Base-by-base conservation (phyloP, 2,888 invertebrate genomes). In the Tubulanus polymorphus region DNA sequence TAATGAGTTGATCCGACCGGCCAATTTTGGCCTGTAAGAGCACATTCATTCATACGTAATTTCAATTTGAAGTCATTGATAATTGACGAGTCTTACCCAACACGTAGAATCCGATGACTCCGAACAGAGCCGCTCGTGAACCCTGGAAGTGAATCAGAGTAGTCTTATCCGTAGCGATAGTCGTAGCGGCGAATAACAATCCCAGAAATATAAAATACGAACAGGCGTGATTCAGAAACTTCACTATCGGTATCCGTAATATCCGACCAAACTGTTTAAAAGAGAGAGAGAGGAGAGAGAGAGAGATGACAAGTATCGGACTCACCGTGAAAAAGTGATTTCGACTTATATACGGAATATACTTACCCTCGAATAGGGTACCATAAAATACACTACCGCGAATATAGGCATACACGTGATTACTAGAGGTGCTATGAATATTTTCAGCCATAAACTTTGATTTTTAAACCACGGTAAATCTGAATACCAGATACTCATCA, bases 401-500 rank as follows among this genome's bases (percentile, higher is more conserved):
- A 64, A 59, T 28, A 69, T 57, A 3, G 70, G 70, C 20, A 69
- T 64, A 32, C 69, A 61, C 49, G 69, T 48, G 30, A 63, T 63
- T 20, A 66, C 65, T 25, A 67, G 51, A 52, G 67, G 59, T 28
- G 69, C 53, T 51, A 68, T 68, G 53, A 65, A 56, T 48, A 62
- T 52, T 51, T 64, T 59, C 30, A 60, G 51, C 20, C 6, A 5
- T 18, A 23, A 41, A n/a, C 50, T 51, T 54, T 66, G 68, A 46
- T 70, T 66, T 47, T 67, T 62, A 59, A 70, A 67, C 64, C 67
- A 68, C 6, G 67, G 64, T 8, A 67, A 60, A 6, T 68, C 68
- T 1, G 62, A 57, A 54, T 71, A 70, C 70, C 70, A 71, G 56
- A 71, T 62, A 32, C 62, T 56, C 56, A 66, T 66, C 53, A 71